Conservation (phyloP, 2,888 invertebrate genomes). For the Caenorhabditis macrosperma region DNA sequence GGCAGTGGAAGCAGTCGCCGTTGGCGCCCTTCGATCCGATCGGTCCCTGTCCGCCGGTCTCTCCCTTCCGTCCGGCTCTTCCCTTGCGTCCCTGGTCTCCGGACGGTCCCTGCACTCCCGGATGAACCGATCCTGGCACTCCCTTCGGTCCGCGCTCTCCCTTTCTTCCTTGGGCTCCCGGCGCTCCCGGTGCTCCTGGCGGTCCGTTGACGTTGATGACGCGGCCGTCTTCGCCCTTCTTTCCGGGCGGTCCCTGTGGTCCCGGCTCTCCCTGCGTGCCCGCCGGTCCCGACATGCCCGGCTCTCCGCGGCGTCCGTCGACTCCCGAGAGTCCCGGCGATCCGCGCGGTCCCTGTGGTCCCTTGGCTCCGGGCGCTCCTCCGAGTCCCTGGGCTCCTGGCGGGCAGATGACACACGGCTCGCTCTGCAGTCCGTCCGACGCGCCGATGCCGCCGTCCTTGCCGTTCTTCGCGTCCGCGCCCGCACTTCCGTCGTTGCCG, state of each 20-base stretch:
- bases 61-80: conserved; percentile 68
- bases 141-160: conserved; percentile 73
- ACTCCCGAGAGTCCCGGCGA: conserved; percentile 75
- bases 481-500: conserved; percentile 70
- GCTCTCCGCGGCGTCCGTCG: conserved; percentile 78
- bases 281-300: conserved; percentile 79
- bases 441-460: conserved; percentile 69
- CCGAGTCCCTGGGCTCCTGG: conserved; percentile 75
- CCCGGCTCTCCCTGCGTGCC: conserved; percentile 74
- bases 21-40: conserved; percentile 70
- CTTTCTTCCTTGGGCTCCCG: conserved; percentile 69
- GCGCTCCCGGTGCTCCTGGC: conserved; percentile 68
- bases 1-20: conserved; percentile 77
- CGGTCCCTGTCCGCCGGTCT: conserved; percentile 70
- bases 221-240: conserved; percentile 72
- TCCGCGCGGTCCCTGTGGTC: conserved; percentile 76
- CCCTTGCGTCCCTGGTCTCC: conserved; percentile 74
- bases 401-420: conserved; percentile 79
- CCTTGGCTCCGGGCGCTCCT: conserved; percentile 76
- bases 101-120: conserved; percentile 72
- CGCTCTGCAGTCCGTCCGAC: conserved; percentile 68
- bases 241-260: conserved; percentile 70
- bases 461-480: conserved; percentile 70
- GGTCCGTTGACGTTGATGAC: conserved; percentile 72
- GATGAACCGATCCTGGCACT: conserved; percentile 71